phyloP scores from a whole-genome alignment of 2,888 invertebrate genomes.

The Morinoia aosen region DNA sequence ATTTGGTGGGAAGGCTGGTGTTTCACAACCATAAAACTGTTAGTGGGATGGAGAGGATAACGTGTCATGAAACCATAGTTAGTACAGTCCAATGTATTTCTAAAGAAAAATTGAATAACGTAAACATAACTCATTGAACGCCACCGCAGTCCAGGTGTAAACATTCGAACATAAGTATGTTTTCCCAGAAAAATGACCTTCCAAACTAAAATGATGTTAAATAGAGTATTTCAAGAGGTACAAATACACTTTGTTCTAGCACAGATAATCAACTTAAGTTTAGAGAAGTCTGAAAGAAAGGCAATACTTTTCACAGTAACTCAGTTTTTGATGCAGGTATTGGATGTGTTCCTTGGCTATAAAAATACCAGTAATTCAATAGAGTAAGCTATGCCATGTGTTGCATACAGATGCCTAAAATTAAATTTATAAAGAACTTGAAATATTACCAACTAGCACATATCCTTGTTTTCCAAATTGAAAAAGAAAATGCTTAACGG shows the following conservation, averaged over 20 bases:
- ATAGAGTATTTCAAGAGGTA: neutral
- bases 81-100: neutral
- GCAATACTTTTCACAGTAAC: neutral
- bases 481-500: neutral
- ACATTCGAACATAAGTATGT: neutral
- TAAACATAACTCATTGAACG: neutral
- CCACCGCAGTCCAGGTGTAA: neutral
- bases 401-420: no score
- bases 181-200: neutral
- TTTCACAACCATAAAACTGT: constrained; percentile 60
- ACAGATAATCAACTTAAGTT: neutral
- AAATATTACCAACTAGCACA: no score
- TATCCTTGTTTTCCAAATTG: no score
- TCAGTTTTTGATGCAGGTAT: neutral
- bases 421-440: no score
- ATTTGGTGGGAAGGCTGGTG: constrained; percentile 58
- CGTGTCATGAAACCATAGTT: neutral
- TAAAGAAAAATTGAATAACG: neutral
- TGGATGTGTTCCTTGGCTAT: no score
- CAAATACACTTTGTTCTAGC: neutral
- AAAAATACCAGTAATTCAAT: no score
- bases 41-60: constrained; percentile 27
- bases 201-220: neutral
- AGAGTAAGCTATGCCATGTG: no score
- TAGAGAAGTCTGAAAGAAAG: neutral